These are phyloP conservation scores for Prunella fulvescens DNA, from an alignment of 2,113 vertebrate genomes.

Conservation along the genomic window DNA sequence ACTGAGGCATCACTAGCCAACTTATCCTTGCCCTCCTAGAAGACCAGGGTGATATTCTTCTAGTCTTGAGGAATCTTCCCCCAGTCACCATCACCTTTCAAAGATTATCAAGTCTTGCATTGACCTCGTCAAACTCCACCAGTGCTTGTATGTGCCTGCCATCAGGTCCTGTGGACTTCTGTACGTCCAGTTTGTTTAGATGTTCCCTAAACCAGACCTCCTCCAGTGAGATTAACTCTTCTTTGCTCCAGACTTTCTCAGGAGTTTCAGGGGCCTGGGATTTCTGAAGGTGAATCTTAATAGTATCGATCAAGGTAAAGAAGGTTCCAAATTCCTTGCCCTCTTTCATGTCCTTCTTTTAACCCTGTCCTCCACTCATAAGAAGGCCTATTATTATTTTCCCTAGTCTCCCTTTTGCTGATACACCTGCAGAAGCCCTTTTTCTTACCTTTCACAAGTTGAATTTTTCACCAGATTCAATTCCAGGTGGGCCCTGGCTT, in stretches of 20 bases:
- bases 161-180: background rate
- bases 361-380: background rate
- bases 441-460: background rate
- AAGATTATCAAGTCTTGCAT: background rate
- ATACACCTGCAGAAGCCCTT: background rate
- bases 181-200: background rate
- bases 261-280: background rate
- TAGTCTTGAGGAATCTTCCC: background rate
- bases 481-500: background rate
- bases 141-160: background rate
- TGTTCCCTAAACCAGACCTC: background rate
- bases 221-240: background rate
- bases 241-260: background rate
- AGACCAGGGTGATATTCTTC: background rate
- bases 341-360: background rate
- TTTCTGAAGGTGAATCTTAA: background rate
- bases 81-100: background rate
- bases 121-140: accelerated
- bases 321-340: background rate
- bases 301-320: background rate
- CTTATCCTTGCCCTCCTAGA: background rate
- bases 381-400: background rate
- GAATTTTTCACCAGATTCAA: background rate
- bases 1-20: background rate
- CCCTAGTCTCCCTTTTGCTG: background rate